These are phyloP conservation scores for Metellina segmentata DNA, from an alignment of 2,888 invertebrate genomes.

Conservation along the genomic window DNA sequence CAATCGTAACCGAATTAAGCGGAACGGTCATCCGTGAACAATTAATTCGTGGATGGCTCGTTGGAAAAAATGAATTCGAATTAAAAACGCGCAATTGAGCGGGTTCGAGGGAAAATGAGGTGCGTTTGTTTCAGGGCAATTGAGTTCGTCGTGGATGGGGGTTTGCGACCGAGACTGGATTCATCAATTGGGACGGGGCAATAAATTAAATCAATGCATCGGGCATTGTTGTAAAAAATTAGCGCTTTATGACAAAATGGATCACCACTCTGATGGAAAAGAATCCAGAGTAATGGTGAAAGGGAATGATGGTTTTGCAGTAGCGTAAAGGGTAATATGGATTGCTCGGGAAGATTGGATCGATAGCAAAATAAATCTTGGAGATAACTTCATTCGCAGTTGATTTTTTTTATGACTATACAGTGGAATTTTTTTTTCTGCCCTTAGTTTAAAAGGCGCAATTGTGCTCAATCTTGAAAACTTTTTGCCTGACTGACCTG, in stretches of 20 bases:
- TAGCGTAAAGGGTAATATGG: background rate
- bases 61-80: background rate
- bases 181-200: background rate
- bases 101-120: background rate
- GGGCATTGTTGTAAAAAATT: background rate
- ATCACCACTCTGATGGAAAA: background rate
- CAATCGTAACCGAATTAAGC: background rate
- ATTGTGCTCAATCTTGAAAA: too few relatives aligned
- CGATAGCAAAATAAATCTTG: too few relatives aligned
- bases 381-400: too few relatives aligned
- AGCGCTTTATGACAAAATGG: background rate
- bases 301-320: background rate
- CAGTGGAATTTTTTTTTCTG: too few relatives aligned
- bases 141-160: background rate
- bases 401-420: too few relatives aligned
- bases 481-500: too few relatives aligned
- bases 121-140: background rate
- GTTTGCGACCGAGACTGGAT: background rate
- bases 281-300: background rate
- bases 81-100: background rate
- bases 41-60: background rate
- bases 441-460: too few relatives aligned
- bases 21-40: background rate
- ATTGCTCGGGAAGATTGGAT: background rate
- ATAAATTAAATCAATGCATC: background rate